Evolutionary conservation across 2,797 vertebrate genomes (phyloP).

Genomic region (Tapirus indicus): DNA sequence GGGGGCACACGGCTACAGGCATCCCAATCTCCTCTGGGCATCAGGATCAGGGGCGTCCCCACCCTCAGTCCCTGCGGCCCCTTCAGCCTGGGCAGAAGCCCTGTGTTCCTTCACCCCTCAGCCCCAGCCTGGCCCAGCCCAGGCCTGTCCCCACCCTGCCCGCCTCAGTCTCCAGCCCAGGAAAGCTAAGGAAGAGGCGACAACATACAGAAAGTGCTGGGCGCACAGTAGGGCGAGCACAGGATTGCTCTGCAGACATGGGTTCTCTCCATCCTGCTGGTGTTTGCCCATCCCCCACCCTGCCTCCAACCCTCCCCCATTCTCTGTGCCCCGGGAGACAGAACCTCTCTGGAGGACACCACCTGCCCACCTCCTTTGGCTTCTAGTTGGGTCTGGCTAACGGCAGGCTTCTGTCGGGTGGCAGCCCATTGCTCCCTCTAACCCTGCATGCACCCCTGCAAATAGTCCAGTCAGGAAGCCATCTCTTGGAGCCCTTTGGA

Average conservation of each 20-base stretch:
- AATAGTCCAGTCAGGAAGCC: too few relatives aligned
- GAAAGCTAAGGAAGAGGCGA: not conserved
- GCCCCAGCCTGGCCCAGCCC: not conserved
- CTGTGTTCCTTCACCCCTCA: not conserved
- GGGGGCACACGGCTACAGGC: not conserved
- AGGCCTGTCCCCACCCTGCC: not conserved
- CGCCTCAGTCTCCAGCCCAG: not conserved
- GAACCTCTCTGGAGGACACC: not conserved
- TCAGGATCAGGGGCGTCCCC: not conserved
- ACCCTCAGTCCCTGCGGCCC: not conserved
- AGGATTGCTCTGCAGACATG: not conserved
- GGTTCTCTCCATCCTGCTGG: not conserved
- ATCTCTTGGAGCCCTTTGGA: not conserved
- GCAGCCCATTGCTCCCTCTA: not conserved
- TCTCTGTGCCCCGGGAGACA: not conserved
- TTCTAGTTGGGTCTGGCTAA: not conserved
- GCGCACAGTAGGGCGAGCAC: fast-evolving
- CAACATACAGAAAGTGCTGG: not conserved
- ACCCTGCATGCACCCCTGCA: fast-evolving
- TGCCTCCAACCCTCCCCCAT: not conserved
- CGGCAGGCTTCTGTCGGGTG: not conserved
- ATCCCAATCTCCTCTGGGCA: not conserved
- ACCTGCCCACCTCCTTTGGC: not conserved
- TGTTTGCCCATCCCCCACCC: fast-evolving
- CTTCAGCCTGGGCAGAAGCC: not conserved